These are phyloP conservation scores for Pampus argenteus DNA, from an alignment of 2,797 vertebrate species.

Conservation along the genomic window DNA sequence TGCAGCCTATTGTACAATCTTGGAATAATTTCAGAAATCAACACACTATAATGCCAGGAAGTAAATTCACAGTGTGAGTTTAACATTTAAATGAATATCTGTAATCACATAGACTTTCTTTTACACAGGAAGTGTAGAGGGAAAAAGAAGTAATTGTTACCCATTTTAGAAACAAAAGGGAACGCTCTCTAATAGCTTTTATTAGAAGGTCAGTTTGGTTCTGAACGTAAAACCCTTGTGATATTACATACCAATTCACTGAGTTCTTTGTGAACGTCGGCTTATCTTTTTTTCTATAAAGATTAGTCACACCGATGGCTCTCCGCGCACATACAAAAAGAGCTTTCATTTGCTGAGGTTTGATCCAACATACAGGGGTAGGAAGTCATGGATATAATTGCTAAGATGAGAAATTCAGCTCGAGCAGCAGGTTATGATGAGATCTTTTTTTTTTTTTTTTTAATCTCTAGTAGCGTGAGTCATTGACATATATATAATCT, in stretches of 20 bases:
- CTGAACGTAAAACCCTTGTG: constrained; percentile 36
- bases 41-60: neutral
- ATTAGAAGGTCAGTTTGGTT: constrained; percentile 22
- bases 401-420: constrained; percentile 63
- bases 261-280: constrained; percentile 58
- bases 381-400: constrained; percentile 67
- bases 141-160: constrained; percentile 12
- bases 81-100: constrained; percentile 15
- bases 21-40: constrained; percentile 23
- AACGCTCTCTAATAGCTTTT: constrained; percentile 33
- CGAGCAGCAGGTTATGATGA: constrained; percentile 58
- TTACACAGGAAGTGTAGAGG: constrained; percentile 5
- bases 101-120: constrained; percentile 17
- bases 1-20: constrained; percentile 31
- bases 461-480: constrained; percentile 40
- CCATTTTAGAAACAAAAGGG: constrained; percentile 20
- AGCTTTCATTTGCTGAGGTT: constrained; percentile 51
- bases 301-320: constrained; percentile 70
- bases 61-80: neutral
- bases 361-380: constrained; percentile 46
- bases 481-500: constrained; percentile 60
- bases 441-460: too few relatives aligned
- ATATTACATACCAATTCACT: constrained; percentile 43
- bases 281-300: constrained; percentile 63
- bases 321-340: constrained; percentile 61